Conservation (phyloP, 2,888 invertebrate genomes). For the Linnaemya vulpina region DNA sequence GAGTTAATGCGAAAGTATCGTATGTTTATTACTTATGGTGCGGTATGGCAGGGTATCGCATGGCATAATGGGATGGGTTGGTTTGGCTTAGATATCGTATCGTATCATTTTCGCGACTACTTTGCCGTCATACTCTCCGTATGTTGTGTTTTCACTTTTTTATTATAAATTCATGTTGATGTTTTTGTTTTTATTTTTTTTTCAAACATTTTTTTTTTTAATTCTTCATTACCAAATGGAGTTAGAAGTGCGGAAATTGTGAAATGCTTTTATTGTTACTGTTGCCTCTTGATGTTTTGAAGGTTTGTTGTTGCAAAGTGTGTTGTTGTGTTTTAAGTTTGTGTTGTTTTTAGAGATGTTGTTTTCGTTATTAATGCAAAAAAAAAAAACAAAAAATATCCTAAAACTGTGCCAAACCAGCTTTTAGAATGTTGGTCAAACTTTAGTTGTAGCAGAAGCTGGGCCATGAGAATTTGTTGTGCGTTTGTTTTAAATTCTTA, state of each 20-base stretch:
- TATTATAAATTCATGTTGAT: conserved; percentile 44
- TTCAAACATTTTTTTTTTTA: conserved; percentile 19
- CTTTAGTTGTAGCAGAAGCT: conserved; percentile 56
- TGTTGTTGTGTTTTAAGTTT: conserved; percentile 47
- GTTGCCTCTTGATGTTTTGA: conserved; percentile 11
- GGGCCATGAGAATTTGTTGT: conserved; percentile 40
- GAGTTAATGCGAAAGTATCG: conserved; percentile 55
- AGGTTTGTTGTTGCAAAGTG: conserved; percentile 55
- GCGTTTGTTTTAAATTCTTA: conserved; percentile 4
- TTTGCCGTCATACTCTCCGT: conserved; percentile 61
- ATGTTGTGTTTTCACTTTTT: conserved; percentile 66
- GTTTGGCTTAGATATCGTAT: conserved; percentile 60
- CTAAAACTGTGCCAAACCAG: conserved; percentile 73
- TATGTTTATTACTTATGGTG: conserved; percentile 45
- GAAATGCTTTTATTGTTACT: conserved; percentile 62
- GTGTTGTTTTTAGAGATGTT: not conserved
- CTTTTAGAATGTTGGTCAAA: conserved; percentile 72
- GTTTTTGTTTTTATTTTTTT: conserved; percentile 24
- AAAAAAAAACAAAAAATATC: not conserved
- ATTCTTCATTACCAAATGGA: conserved; percentile 64
- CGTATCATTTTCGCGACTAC: conserved; percentile 59
- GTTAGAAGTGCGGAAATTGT: conserved; percentile 73
- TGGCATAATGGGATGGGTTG: conserved; percentile 26
- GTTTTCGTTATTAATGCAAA: conserved; percentile 20
- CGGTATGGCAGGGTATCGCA: conserved; percentile 1